These are phyloP conservation scores for Lucilia sericata DNA, from an alignment of 1,140 invertebrate genomes.

Conservation along the genomic window DNA sequence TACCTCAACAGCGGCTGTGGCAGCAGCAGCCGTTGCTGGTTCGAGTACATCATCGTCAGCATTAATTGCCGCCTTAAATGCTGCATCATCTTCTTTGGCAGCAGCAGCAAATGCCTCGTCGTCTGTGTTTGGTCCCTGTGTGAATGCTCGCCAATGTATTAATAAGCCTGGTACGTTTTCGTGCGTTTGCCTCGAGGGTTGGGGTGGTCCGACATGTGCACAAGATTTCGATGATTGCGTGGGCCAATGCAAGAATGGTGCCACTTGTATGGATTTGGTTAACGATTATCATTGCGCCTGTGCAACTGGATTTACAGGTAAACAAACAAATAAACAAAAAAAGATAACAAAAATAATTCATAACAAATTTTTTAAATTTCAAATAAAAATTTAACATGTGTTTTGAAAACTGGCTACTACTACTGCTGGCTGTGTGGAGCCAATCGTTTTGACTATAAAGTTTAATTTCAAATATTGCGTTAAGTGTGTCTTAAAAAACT, in stretches of 20 bases:
- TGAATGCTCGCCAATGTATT: constrained; percentile 83
- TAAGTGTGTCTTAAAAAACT: too few species aligned
- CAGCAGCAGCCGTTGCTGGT: constrained; percentile 68
- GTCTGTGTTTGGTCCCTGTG: constrained; percentile 73
- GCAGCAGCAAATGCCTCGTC: constrained; percentile 74
- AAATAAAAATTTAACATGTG: constrained; percentile 33
- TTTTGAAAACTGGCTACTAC: not conserved
- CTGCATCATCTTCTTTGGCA: constrained; percentile 46
- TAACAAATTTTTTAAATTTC: constrained; percentile 5
- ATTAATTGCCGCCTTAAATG: constrained; percentile 45
- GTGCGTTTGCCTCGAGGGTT: constrained; percentile 85
- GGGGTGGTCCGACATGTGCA: constrained; percentile 88
- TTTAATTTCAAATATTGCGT: too few species aligned
- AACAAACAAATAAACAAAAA: constrained; percentile 61
- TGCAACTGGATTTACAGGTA: constrained; percentile 80
- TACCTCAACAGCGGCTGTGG: constrained; percentile 76
- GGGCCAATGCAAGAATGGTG: constrained; percentile 85
- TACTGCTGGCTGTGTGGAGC: too few species aligned
- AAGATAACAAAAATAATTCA: not conserved
- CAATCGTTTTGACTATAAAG: too few species aligned
- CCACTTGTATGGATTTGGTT: constrained; percentile 80
- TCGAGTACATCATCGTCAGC: constrained; percentile 46
- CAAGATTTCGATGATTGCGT: constrained; percentile 90
- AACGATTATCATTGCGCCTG: constrained; percentile 87
- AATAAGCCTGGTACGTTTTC: constrained; percentile 86